A percentile compares a stretch with the other conserved stretches of the same genome.
These are phyloP conservation scores for Diglossa cyanea DNA, from an alignment of 2,797 vertebrate species.

Conservation along the genomic window DNA sequence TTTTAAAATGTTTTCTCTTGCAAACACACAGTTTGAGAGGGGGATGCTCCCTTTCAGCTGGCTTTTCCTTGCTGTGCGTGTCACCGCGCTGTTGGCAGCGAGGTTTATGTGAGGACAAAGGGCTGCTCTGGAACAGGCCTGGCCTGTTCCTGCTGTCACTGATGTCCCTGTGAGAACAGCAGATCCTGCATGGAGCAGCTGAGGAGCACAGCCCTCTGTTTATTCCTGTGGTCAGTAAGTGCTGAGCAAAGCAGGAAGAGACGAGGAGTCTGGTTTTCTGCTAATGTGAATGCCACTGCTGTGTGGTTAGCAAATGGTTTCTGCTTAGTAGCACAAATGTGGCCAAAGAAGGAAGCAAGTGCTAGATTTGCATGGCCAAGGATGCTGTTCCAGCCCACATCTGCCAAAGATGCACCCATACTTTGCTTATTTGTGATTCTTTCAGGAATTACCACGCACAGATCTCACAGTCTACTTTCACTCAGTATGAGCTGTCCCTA, in stretches of 20 bases:
- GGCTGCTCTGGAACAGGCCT: background rate
- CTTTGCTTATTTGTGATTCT: background rate
- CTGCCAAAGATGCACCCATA: background rate
- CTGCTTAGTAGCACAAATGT: background rate
- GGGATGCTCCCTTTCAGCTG: background rate
- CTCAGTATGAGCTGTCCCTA: background rate
- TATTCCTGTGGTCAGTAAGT: slow-evolving; percentile 22
- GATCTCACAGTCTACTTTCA: background rate
- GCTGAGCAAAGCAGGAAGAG: slow-evolving; percentile 42
- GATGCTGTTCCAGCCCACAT: slow-evolving; percentile 11
- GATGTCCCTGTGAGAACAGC: background rate
- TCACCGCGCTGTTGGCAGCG: rapidly evolving
- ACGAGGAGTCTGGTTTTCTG: background rate
- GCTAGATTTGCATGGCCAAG: background rate
- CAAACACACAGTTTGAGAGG: background rate
- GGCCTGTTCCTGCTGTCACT: background rate
- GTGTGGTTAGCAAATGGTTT: slow-evolving; percentile 26
- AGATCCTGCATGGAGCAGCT: background rate
- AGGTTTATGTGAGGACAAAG: background rate
- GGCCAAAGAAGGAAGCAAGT: slow-evolving; percentile 49
- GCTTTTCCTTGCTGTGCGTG: background rate
- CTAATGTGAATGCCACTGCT: slow-evolving; percentile 7
- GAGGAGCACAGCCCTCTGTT: background rate
- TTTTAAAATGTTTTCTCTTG: background rate
- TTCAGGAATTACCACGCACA: background rate